A percentile compares a stretch with the other conserved stretches of the same genome.
Conservation (phyloP, 2,797 vertebrate species). For the Buceros bicornis region DNA sequence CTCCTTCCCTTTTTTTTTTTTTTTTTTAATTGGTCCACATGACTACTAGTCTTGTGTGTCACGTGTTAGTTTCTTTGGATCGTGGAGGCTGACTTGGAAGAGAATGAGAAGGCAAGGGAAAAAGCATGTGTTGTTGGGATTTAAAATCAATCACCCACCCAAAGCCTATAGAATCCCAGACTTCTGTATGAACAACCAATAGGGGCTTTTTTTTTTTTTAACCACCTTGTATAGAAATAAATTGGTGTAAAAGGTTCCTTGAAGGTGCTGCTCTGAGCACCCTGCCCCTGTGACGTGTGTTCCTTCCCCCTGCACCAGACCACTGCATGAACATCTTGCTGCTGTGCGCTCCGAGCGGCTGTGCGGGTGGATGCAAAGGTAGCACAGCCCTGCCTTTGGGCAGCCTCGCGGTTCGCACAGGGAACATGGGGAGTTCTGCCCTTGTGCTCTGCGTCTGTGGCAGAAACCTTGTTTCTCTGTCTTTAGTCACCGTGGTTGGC, state of each 20-base stretch:
- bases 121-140: slow-evolving; percentile 74
- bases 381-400: background rate
- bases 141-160: slow-evolving; percentile 69
- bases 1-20: background rate
- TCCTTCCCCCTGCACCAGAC: slow-evolving; percentile 17
- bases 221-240: slow-evolving; percentile 84
- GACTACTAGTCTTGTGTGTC: slow-evolving; percentile 74
- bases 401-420: background rate
- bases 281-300: slow-evolving; percentile 49
- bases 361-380: rapidly evolving
- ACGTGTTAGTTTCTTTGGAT: slow-evolving; percentile 74
- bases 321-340: background rate
- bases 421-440: background rate
- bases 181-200: slow-evolving; percentile 74
- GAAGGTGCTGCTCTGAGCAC: slow-evolving; percentile 68
- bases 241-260: slow-evolving; percentile 80
- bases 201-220: slow-evolving; percentile 76
- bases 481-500: background rate
- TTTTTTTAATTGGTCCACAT: slow-evolving; percentile 61
- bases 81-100: slow-evolving; percentile 73
- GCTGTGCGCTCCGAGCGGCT: background rate
- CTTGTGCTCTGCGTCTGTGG: background rate
- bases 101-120: slow-evolving; percentile 75
- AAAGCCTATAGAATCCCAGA: slow-evolving; percentile 48
- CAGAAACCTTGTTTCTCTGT: background rate